phyloP scores from a whole-genome alignment of 2,888 invertebrate genomes.

The Drosophila putrida region DNA sequence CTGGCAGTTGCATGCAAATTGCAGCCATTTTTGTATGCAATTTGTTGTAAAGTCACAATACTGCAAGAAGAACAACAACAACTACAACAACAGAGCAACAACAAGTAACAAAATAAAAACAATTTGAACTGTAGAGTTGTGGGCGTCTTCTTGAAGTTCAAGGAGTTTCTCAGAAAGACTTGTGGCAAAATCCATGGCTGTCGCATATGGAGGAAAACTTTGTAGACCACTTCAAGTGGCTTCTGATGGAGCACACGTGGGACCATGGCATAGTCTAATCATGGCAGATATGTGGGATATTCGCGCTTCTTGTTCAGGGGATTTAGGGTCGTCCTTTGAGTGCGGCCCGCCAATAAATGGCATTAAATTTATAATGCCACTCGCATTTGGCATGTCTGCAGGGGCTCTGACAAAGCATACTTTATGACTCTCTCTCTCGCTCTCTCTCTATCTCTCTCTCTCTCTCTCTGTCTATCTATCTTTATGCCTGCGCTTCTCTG shows the following conservation, averaged over 20 bases:
- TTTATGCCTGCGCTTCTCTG: not conserved
- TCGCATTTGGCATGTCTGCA: constrained; percentile 38
- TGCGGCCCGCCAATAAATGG: constrained; percentile 50
- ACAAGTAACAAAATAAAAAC: not conserved
- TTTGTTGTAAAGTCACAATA: constrained; percentile 61
- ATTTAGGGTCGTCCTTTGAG: constrained; percentile 16
- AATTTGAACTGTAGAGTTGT: constrained; percentile 16
- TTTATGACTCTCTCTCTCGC: constrained; percentile 30
- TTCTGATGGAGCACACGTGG: constrained; percentile 12
- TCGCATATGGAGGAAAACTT: constrained; percentile 37
- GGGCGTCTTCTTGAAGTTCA: constrained; percentile 44
- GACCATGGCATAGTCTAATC: constrained; percentile 36
- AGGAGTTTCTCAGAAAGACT: constrained; percentile 7
- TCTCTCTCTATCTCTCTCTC: not conserved
- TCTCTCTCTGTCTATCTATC: not conserved
- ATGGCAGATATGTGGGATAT: constrained; percentile 1
- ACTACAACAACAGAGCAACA: constrained; percentile 7
- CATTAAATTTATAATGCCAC: constrained; percentile 55
- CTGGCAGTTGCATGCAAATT: constrained; percentile 69
- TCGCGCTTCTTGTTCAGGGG: constrained; percentile 1
- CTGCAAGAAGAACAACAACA: not conserved
- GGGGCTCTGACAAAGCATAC: constrained; percentile 27
- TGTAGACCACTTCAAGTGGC: constrained; percentile 35
- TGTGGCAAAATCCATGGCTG: constrained; percentile 14
- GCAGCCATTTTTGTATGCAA: constrained; percentile 70